Evolutionary conservation across 2,888 invertebrate species (phyloP).

Genomic region (Arctia plantaginis): DNA sequence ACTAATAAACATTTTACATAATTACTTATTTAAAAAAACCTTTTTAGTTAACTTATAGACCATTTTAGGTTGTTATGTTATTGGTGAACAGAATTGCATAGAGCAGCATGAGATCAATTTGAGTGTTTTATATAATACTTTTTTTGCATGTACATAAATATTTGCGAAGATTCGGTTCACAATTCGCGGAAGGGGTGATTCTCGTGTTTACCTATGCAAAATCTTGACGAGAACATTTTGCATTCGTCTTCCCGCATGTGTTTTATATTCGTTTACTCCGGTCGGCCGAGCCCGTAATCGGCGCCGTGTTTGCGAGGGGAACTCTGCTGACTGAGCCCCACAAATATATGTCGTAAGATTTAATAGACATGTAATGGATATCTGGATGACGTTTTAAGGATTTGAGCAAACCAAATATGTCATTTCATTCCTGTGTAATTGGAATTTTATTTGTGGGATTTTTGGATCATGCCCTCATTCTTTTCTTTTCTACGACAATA

Average conservation of each 20-base stretch:
- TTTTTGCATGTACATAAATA: slow-evolving; percentile 45
- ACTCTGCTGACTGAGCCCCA: slow-evolving; percentile 83
- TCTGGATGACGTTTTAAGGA: slow-evolving; percentile 87
- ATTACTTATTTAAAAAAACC: background rate
- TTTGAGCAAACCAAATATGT: slow-evolving; percentile 87
- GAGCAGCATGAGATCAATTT: slow-evolving; percentile 4
- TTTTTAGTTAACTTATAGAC: background rate
- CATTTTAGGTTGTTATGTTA: background rate
- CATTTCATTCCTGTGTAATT: slow-evolving; percentile 82
- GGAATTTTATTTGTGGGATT: slow-evolving; percentile 85
- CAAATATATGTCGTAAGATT: slow-evolving; percentile 87
- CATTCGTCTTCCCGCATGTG: slow-evolving; percentile 86
- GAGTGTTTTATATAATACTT: slow-evolving; percentile 14
- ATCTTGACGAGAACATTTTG: slow-evolving; percentile 84
- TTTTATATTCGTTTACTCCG: slow-evolving; percentile 86
- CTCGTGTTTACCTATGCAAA: slow-evolving; percentile 85
- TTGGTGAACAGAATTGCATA: background rate
- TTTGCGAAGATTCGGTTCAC: slow-evolving; percentile 47
- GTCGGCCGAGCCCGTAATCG: slow-evolving; percentile 84
- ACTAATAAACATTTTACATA: too few species aligned
- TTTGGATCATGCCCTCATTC: slow-evolving; percentile 77
- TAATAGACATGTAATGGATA: slow-evolving; percentile 87
- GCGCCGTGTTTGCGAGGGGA: slow-evolving; percentile 85
- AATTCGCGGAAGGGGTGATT: slow-evolving; percentile 67
- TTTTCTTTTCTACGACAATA: slow-evolving; percentile 49